Percentiles rank a stretch among this genome's conserved stretches.
Conservation (phyloP, 1,140 invertebrate species). For the Neodiprion virginianus region DNA sequence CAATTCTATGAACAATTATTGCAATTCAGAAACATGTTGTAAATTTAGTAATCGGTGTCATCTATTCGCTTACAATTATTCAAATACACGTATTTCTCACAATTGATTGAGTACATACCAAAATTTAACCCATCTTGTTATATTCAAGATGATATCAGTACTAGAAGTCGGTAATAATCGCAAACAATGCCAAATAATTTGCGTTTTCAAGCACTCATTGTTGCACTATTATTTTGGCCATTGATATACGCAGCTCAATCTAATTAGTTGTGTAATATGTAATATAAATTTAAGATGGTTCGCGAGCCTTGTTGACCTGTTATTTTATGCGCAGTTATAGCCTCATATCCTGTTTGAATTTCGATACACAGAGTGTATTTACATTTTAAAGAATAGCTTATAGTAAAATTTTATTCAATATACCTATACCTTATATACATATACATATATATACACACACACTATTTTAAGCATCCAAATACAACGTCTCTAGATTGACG, state of each 20-base stretch:
- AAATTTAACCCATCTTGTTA: too few relatives aligned
- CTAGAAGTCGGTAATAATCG: too few relatives aligned
- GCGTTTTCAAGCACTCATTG: background rate
- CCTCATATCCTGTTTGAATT: slow-evolving; percentile 4
- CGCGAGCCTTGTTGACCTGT: too few relatives aligned
- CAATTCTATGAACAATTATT: background rate
- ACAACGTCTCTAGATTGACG: background rate
- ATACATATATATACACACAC: background rate
- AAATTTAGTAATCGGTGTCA: too few relatives aligned
- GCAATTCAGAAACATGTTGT: too few relatives aligned
- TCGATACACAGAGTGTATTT: background rate
- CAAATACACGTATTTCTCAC: too few relatives aligned
- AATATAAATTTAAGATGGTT: too few relatives aligned
- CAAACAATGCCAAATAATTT: too few relatives aligned
- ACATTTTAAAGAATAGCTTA: background rate
- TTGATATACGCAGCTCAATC: background rate
- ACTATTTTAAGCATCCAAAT: slow-evolving; percentile 5
- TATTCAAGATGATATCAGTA: too few relatives aligned
- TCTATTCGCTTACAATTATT: too few relatives aligned
- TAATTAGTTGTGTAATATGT: background rate
- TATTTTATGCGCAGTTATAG: background rate
- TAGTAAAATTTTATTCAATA: background rate
- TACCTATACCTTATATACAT: background rate
- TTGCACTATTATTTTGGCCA: background rate
- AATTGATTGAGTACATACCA: too few relatives aligned